phyloP scores from a whole-genome alignment of 2,888 invertebrate genomes.

The Tetropium fuscum region DNA sequence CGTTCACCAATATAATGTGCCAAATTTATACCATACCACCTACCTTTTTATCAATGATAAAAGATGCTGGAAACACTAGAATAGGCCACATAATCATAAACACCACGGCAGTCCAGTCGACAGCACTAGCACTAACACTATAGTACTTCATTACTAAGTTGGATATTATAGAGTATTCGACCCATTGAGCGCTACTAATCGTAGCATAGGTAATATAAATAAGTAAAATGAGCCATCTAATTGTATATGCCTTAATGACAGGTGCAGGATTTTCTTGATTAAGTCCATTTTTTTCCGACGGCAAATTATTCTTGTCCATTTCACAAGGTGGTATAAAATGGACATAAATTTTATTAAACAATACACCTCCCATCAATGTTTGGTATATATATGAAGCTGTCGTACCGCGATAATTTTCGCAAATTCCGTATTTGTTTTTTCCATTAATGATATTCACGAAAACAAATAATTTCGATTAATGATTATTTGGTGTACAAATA shows the following conservation, averaged over 20 bases:
- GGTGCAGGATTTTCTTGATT: constrained; percentile 16
- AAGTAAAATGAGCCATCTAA: constrained; percentile 85
- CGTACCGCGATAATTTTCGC: constrained; percentile 19
- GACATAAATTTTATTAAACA: constrained; percentile 1
- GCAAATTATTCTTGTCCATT: constrained; percentile 10
- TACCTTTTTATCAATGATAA: constrained; percentile 92
- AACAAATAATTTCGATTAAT: too few relatives aligned
- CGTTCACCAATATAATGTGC: too few relatives aligned
- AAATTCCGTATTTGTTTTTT: too few relatives aligned
- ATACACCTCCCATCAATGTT: background rate
- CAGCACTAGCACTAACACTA: constrained; percentile 75
- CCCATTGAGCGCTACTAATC: constrained; percentile 95
- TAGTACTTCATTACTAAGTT: constrained; percentile 85
- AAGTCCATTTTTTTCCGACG: background rate
- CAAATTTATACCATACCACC: too few relatives aligned
- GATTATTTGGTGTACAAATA: too few relatives aligned
- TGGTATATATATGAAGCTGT: constrained; percentile 10
- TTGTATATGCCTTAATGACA: constrained; percentile 71
- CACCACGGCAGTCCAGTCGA: constrained; percentile 97
- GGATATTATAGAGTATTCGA: constrained; percentile 92
- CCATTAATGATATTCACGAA: too few relatives aligned
- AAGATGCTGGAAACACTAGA: constrained; percentile 95
- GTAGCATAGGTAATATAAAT: constrained; percentile 90
- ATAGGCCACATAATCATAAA: constrained; percentile 97
- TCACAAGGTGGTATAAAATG: background rate